Evolutionary conservation across 2,888 invertebrate species (phyloP).

Genomic region (Pristionchus exspectatus): DNA sequence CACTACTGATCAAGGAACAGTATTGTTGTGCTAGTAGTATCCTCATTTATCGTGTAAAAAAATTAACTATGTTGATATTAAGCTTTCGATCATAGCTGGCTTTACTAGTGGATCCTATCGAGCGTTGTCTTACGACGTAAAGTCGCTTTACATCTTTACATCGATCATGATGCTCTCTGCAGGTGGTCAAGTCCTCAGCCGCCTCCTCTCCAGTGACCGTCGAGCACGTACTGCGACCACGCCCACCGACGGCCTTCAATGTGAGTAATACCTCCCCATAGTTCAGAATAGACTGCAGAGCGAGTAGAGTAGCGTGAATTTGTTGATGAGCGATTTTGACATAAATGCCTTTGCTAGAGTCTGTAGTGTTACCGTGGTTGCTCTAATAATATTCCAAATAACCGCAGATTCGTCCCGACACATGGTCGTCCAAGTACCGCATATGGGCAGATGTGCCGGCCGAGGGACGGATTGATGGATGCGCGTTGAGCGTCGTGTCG

Average conservation of each 20-base stretch:
- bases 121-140: no score
- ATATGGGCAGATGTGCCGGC: conserved; percentile 53
- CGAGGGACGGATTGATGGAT: conserved; percentile 54
- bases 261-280: conserved; percentile 56
- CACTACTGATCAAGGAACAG: no score
- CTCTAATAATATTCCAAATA: not conserved
- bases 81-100: no score
- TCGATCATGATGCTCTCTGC: not conserved
- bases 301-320: no score
- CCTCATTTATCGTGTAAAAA: no score
- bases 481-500: conserved; percentile 36
- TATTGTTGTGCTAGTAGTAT: no score
- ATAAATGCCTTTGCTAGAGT: no score
- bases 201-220: conserved; percentile 66
- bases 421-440: conserved; percentile 56
- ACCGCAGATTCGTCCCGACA: conserved; percentile 49
- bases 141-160: no score
- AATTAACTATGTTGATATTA: not conserved
- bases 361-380: no score
- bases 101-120: no score
- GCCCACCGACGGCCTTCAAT: conserved; percentile 71
- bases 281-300: no score
- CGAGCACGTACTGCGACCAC: conserved; percentile 72
- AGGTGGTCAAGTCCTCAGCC: conserved; percentile 54
- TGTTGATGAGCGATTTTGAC: no score